Conservation (phyloP, 1,140 invertebrate species). For the Cryptotermes secundus region DNA sequence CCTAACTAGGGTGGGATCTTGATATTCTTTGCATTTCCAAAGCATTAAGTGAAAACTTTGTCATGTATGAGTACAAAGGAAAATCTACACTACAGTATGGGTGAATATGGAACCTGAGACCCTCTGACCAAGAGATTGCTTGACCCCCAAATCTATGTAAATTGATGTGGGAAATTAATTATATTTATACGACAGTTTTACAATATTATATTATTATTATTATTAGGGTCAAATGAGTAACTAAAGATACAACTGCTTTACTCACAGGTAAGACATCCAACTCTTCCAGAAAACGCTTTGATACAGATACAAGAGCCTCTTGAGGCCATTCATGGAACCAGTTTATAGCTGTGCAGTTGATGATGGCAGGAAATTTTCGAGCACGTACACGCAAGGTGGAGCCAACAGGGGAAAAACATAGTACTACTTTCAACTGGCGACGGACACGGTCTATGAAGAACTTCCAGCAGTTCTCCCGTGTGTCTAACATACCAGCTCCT, state of each 20-base stretch:
- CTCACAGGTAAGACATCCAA: constrained; percentile 74
- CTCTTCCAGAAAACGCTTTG: constrained; percentile 82
- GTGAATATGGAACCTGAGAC: no score
- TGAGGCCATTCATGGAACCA: constrained; percentile 99
- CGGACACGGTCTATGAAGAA: constrained; percentile 95
- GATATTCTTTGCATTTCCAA: no score
- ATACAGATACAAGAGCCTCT: constrained; percentile 91
- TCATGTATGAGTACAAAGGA: no score
- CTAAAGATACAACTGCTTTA: not conserved
- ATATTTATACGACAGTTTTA: no score
- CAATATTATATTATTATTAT: no score
- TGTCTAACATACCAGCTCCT: constrained; percentile 82
- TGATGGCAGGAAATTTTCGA: constrained; percentile 92
- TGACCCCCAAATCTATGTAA: no score
- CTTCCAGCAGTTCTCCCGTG: constrained; percentile 95
- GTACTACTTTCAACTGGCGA: constrained; percentile 84
- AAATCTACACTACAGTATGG: no score
- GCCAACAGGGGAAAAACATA: constrained; percentile 94
- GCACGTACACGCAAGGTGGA: constrained; percentile 86
- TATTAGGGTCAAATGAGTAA: no score
- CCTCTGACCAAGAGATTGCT: no score
- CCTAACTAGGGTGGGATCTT: no score
- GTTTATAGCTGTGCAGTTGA: constrained; percentile 92
- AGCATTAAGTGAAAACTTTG: no score
- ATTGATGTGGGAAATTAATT: no score